These are phyloP conservation scores for Pasiphila rectangulata DNA, from an alignment of 2,888 invertebrate genomes.

Conservation along the genomic window DNA sequence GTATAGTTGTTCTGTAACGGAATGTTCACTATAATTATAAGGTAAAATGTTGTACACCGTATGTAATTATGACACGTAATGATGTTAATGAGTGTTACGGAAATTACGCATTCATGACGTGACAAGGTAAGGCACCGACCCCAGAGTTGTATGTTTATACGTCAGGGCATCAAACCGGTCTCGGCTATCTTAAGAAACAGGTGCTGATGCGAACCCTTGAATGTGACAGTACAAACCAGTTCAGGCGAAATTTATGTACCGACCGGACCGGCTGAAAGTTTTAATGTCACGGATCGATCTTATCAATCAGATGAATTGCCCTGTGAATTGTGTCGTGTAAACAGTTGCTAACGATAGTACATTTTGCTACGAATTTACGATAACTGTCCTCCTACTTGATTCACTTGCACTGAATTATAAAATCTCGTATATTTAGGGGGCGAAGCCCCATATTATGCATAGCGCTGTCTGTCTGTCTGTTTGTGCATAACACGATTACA, in stretches of 20 bases:
- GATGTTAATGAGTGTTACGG: conserved; percentile 31
- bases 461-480: no score
- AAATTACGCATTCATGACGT: conserved; percentile 35
- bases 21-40: conserved; percentile 25
- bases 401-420: no score
- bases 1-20: conserved; percentile 24
- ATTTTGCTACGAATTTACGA: no score
- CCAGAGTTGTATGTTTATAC: conserved; percentile 14
- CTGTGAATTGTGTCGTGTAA: neutral
- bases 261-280: conserved; percentile 42
- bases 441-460: no score
- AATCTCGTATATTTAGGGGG: no score
- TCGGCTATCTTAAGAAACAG: conserved; percentile 13
- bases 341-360: neutral
- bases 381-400: no score
- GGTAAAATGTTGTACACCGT: conserved; percentile 22
- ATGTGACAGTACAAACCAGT: conserved; percentile 58
- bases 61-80: conserved; percentile 29
- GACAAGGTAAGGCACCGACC: conserved; percentile 27
- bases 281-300: conserved; percentile 63
- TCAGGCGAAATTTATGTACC: conserved; percentile 58
- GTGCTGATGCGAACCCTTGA: conserved; percentile 54
- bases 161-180: conserved; percentile 43
- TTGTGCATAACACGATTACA: no score
- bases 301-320: conserved; percentile 59